Base-by-base conservation (phyloP, 2,888 invertebrate genomes). In the Tenthredo distinguenda region DNA sequence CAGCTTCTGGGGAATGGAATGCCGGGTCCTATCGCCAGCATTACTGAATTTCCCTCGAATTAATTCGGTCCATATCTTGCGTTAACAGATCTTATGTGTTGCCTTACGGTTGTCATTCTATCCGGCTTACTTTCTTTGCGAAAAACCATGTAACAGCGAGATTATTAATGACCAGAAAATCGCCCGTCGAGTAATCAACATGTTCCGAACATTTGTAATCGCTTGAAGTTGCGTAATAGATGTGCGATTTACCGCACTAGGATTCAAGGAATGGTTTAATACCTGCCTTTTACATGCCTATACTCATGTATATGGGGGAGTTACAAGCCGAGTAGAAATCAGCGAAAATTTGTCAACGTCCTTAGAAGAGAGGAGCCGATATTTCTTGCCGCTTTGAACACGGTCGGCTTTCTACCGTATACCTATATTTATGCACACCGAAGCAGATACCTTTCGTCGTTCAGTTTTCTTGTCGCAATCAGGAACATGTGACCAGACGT, bases 261-360 rank as follows among this genome's bases (percentile, higher is more conserved):
- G 68, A 68, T 68, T 34, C 68, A 34, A 34, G 68, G 26, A 68
- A 68, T 34, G 31, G 31, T 68, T 31, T 65, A 68, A 68, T 68
- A 10, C 34, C 34, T 34, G 34, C 68, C 7, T 34, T 55, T 55
- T n/a, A 40, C 50, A 55, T 55, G 55, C 18, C 50, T 31, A 18
- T 34, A 47, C 21, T 5, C 4, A 15, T 40, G 10, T 26, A 50
- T 31, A 18, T 31, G 47, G 55, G 21, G 50, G 34, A 31, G 76
- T n/a, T 55, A 34, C 50, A 31, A 34, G 77, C 77, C 31, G 40
- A 81, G 81, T 62, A 37, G 50, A 81, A 81, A 81, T 81, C 62
- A 62, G 62, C 81, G 62, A 62, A 81, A 81, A 81, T 81, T 81
- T 62, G 81, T 81, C 81, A 81, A 81, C 81, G 81, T 81, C 81